Evolutionary conservation across 1,140 invertebrate genomes (phyloP).

Genomic region (Charaxes varanes): DNA sequence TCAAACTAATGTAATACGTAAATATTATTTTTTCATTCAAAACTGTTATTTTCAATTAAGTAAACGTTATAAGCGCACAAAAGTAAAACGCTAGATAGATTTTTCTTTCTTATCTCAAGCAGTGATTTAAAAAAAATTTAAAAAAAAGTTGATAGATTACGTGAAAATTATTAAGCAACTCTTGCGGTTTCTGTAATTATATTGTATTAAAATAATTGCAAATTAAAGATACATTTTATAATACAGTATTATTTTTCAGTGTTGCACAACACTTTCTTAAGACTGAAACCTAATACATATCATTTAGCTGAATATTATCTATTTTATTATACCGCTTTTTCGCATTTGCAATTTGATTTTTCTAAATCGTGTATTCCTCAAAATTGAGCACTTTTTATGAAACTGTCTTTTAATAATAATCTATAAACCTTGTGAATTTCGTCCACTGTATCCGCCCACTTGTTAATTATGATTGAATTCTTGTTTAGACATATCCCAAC

Average conservation of each 20-base stretch:
- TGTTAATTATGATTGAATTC: slow-evolving; percentile 12
- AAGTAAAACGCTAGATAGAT: neutral
- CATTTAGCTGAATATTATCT: slow-evolving; percentile 40
- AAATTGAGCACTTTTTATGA: slow-evolving; percentile 7
- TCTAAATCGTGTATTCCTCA: slow-evolving; percentile 7
- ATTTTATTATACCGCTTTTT: slow-evolving; percentile 20
- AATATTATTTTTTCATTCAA: slow-evolving; percentile 1
- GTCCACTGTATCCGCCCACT: slow-evolving; percentile 26
- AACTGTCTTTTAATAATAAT: slow-evolving; percentile 12
- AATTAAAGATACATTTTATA: slow-evolving; percentile 1
- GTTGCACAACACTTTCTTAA: slow-evolving; percentile 44
- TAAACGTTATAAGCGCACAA: slow-evolving; percentile 1
- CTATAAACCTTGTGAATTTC: slow-evolving; percentile 20
- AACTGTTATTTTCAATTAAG: neutral
- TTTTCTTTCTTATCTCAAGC: neutral
- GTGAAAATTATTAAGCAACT: neutral
- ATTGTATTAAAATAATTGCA: neutral
- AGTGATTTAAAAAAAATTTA: neutral
- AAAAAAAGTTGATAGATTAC: neutral
- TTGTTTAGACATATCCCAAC: no score
- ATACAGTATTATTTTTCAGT: slow-evolving; percentile 1
- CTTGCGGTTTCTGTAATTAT: neutral
- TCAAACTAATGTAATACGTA: no score
- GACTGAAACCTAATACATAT: slow-evolving; percentile 64
- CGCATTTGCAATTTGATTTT: slow-evolving; percentile 7